Percentiles rank a stretch among this genome's conserved stretches.
phyloP scores from a whole-genome alignment of 2,888 invertebrate genomes.

The Eremobia ochroleuca region DNA sequence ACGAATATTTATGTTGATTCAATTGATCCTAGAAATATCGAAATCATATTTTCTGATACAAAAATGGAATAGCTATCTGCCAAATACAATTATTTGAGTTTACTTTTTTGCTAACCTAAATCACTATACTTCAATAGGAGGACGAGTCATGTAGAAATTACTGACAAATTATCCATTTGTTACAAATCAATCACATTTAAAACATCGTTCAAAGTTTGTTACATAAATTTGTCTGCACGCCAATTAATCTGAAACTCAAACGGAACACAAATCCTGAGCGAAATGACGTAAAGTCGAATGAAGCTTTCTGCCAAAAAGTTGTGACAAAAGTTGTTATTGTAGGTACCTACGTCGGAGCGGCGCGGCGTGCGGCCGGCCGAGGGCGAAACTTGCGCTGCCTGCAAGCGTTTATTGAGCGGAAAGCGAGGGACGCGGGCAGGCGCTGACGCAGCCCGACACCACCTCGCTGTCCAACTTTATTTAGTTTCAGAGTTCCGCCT shows the following conservation, averaged over 20 bases:
- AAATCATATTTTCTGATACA: conserved; percentile 22
- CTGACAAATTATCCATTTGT: conserved; percentile 30
- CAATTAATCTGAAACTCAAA: conserved; percentile 63
- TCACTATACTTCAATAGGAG: conserved; percentile 3
- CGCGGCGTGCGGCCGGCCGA: conserved; percentile 61
- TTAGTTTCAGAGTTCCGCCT: conserved; percentile 70
- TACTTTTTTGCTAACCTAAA: not conserved
- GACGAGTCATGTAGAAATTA: conserved; percentile 22
- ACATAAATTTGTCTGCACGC: conserved; percentile 56
- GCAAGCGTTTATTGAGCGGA: conserved; percentile 80
- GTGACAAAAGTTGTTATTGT: conserved; percentile 76
- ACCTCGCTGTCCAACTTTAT: conserved; percentile 75
- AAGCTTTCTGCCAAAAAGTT: conserved; percentile 77
- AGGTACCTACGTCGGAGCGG: conserved; percentile 55
- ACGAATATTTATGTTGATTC: conserved; percentile 47
- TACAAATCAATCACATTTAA: conserved; percentile 51
- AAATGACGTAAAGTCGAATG: conserved; percentile 68
- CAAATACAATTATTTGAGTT: conserved; percentile 9
- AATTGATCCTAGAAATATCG: conserved; percentile 42
- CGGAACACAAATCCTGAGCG: conserved; percentile 61
- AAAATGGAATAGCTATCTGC: conserved; percentile 22
- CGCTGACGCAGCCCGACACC: conserved; percentile 62
- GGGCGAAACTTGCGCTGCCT: conserved; percentile 70
- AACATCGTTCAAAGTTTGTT: conserved; percentile 48
- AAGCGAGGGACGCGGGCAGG: conserved; percentile 68